Evolutionary conservation across 2,113 vertebrate species (phyloP).

Genomic region (Ascaphus truei): DNA sequence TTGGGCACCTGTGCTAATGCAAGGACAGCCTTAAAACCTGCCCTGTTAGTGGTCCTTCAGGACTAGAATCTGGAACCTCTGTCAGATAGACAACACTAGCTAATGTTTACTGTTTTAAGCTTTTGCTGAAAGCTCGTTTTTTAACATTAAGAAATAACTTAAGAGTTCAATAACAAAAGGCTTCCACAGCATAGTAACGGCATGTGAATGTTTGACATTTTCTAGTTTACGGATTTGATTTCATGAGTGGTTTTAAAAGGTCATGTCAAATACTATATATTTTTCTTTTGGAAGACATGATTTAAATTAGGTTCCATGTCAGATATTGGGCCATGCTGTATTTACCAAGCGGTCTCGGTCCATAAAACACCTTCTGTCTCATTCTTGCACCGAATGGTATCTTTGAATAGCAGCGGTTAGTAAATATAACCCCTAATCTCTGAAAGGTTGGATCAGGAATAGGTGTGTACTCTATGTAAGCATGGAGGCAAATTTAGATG

Average conservation of each 20-base stretch:
- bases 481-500: no score
- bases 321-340: neutral
- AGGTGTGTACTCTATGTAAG: no score
- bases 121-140: neutral
- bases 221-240: neutral
- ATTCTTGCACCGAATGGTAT: no score
- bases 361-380: neutral
- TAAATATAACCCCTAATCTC: no score
- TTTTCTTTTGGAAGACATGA: neutral
- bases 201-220: neutral
- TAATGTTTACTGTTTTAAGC: neutral
- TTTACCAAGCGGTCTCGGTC: neutral
- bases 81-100: no score
- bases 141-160: neutral
- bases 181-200: neutral
- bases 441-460: no score
- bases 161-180: neutral
- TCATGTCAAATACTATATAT: neutral
- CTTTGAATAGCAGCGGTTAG: no score
- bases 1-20: no score
- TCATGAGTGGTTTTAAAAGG: neutral
- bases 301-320: neutral
- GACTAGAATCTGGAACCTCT: no score
- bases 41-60: no score
- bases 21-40: no score